phyloP scores from a whole-genome alignment of 2,113 vertebrate species.

The Sturnira hondurensis region DNA sequence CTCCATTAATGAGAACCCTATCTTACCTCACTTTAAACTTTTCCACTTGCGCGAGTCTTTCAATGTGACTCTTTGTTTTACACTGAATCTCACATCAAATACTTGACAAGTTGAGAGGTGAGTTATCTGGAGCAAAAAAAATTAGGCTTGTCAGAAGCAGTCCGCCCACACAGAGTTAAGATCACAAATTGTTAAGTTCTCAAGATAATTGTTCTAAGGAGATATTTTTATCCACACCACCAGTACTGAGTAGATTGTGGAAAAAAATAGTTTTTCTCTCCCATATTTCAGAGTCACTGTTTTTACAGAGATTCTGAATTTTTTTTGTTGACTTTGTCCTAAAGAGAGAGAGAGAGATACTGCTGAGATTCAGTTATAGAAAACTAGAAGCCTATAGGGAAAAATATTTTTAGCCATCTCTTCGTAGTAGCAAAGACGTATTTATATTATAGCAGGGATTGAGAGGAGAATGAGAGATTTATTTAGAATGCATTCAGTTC shows the following conservation, averaged over 20 bases:
- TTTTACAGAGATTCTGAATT: neutral
- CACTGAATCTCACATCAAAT: slow-evolving; percentile 43
- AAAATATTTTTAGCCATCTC: neutral
- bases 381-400: neutral
- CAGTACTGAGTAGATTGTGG: slow-evolving; percentile 20
- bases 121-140: slow-evolving; percentile 56
- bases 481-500: neutral
- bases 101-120: slow-evolving; percentile 64
- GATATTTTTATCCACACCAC: slow-evolving; percentile 54
- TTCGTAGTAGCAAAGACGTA: neutral
- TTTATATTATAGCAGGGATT: neutral
- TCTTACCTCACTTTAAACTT: slow-evolving; percentile 58
- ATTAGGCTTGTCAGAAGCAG: slow-evolving; percentile 70
- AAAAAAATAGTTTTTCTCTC: slow-evolving; percentile 31
- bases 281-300: slow-evolving; percentile 2
- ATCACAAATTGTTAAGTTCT: slow-evolving; percentile 72
- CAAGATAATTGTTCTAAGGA: slow-evolving; percentile 46
- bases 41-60: slow-evolving; percentile 49
- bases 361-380: neutral
- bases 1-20: neutral
- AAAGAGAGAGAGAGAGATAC: neutral
- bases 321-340: neutral
- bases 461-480: neutral
- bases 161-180: slow-evolving; percentile 64
- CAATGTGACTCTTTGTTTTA: slow-evolving; percentile 40